A percentile compares a stretch with the other conserved stretches of the same genome.
Conservation (phyloP, 2,888 invertebrate genomes). For the Chalcosyrphus nemorum region DNA sequence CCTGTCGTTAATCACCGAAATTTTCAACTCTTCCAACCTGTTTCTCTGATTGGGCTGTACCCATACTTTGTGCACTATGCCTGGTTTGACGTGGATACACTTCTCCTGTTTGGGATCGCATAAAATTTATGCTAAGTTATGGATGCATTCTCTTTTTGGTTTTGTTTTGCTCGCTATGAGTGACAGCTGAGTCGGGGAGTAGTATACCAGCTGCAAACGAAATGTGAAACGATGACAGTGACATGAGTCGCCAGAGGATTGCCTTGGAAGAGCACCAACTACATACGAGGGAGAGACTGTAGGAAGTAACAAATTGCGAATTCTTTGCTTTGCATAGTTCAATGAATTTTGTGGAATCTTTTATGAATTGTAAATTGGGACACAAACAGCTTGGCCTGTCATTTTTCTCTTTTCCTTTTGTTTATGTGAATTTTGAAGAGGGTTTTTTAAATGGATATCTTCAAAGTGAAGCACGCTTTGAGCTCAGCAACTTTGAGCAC, state of each 20-base stretch:
- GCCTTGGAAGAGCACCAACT: slow-evolving; percentile 17
- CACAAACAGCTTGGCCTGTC: slow-evolving; percentile 17
- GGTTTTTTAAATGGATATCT: neutral
- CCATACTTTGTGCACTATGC: slow-evolving; percentile 51
- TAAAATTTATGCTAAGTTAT: slow-evolving; percentile 68
- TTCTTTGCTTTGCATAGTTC: slow-evolving; percentile 67
- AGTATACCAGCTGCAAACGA: slow-evolving; percentile 67
- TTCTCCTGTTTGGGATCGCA: neutral
- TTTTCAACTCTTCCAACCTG: neutral
- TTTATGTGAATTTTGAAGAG: slow-evolving; percentile 39
- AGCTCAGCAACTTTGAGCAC: too few species aligned
- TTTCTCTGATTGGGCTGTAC: neutral
- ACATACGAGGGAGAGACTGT: slow-evolving; percentile 1
- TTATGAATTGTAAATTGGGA: slow-evolving; percentile 65
- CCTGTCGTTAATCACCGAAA: slow-evolving; percentile 56
- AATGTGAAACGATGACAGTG: slow-evolving; percentile 71
- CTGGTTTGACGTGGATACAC: slow-evolving; percentile 28
- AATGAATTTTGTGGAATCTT: slow-evolving; percentile 63
- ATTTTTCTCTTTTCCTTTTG: slow-evolving; percentile 30
- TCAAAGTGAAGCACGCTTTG: too few species aligned
- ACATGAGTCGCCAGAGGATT: slow-evolving; percentile 63
- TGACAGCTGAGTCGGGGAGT: slow-evolving; percentile 67
- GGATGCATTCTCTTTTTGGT: slow-evolving; percentile 57
- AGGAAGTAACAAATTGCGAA: slow-evolving; percentile 57
- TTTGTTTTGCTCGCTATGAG: slow-evolving; percentile 49